Conservation (phyloP, 2,797 vertebrate species). For the Hemitrygon akajei region DNA sequence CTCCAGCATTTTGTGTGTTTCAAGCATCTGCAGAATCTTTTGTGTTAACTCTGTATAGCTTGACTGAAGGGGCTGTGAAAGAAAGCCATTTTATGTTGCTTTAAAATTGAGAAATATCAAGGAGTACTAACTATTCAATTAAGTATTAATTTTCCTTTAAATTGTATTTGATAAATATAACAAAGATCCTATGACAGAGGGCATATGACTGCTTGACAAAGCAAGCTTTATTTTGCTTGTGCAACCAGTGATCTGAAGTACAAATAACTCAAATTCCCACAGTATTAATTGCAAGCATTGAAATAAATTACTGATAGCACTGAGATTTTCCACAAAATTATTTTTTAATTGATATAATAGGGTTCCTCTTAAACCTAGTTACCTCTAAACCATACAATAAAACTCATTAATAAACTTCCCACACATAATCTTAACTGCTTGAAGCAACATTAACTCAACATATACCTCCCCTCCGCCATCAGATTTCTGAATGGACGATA, state of each 20-base stretch:
- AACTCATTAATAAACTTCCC: constrained; percentile 1
- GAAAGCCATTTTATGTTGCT: not conserved
- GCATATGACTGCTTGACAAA: not conserved
- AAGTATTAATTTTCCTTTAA: not conserved
- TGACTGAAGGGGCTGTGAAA: not conserved
- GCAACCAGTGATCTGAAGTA: not conserved
- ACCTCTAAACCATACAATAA: not conserved
- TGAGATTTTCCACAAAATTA: not conserved
- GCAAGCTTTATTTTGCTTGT: not conserved
- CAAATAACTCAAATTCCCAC: not conserved
- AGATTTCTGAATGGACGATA: no score
- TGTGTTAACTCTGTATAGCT: not conserved
- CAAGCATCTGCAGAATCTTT: no score
- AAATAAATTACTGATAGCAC: constrained; percentile 2
- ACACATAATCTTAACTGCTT: not conserved
- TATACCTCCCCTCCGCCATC: no score
- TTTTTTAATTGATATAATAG: not conserved
- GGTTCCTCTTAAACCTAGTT: not conserved
- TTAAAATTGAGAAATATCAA: not conserved
- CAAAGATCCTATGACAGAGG: not conserved
- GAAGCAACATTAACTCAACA: not conserved
- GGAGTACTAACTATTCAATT: not conserved
- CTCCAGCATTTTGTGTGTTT: no score
- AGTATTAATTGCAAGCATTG: not conserved
- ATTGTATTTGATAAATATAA: constrained; percentile 7